Conservation (phyloP, 2,888 invertebrate species). For the Mechanitis messenoides region DNA sequence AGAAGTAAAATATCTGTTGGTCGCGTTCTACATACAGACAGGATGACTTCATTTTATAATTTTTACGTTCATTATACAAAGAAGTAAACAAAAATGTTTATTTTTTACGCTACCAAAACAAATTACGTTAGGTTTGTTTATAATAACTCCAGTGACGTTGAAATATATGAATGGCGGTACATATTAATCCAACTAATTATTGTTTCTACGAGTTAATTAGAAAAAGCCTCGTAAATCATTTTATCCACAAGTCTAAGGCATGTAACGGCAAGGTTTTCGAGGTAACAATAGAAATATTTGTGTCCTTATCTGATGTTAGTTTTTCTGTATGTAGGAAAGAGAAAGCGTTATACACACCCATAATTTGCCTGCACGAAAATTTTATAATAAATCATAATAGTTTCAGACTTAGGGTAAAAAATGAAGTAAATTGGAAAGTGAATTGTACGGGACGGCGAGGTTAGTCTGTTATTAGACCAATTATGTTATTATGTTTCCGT, state of each 20-base stretch:
- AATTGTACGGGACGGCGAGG: constrained; percentile 68
- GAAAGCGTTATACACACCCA: constrained; percentile 42
- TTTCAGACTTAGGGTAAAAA: constrained; percentile 69
- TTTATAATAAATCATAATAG: constrained; percentile 76
- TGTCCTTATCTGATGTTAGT: constrained; percentile 50
- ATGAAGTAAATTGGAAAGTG: constrained; percentile 77
- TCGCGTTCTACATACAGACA: too few relatives aligned
- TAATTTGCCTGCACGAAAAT: constrained; percentile 76
- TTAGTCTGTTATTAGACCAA: constrained; percentile 74
- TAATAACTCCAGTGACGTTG: constrained; percentile 53
- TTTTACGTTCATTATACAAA: background rate
- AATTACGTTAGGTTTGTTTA: constrained; percentile 39
- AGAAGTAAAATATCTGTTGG: too few relatives aligned
- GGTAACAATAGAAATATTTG: constrained; percentile 55
- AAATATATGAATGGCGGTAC: constrained; percentile 57
- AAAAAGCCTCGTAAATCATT: constrained; percentile 67
- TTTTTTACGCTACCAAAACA: constrained; percentile 38
- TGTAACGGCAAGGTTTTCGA: constrained; percentile 53
- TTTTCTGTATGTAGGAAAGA: constrained; percentile 47
- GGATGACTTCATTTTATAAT: background rate
- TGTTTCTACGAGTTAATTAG: constrained; percentile 62
- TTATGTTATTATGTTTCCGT: constrained; percentile 77
- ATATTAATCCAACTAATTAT: constrained; percentile 70
- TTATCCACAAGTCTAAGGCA: constrained; percentile 52
- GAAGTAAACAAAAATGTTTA: too few relatives aligned